Base-by-base conservation (phyloP, 1,140 invertebrate genomes). In the Contarinia nasturtii region DNA sequence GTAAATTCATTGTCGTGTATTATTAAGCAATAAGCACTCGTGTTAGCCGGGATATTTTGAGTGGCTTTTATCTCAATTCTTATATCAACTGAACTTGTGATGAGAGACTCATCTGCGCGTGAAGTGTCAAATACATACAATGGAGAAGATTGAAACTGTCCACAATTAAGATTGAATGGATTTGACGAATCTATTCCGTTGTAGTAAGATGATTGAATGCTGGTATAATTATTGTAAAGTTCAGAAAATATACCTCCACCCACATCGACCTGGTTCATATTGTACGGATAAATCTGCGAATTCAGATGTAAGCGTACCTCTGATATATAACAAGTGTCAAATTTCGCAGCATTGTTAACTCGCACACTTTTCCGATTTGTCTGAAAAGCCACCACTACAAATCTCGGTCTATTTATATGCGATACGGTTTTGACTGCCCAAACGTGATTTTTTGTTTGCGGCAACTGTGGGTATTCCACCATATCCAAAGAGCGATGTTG, bases 401-500 rank as follows among this genome's bases (percentile, higher is more conserved):
- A 59, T 42, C 56, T 49, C 19, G 59, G 56, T 52, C 55, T 57
- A 52, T 58, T 54, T 12, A 56, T n/a, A 47, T 57, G 54, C 15
- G 49, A 51, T 33, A 50, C 43, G n/a, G 54, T 60, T 54, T 58
- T 60, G 0, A 64, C 52, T 5, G 55, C 46, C 59, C 61, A 63
- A 3, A 51, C 42, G 48, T 55, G 53, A 42, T 55, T 53, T n/a
- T 47, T 49, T 1, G 55, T 52, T 20, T 37, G 22, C 12, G 62
- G 56, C n/a, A 66, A 44, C 7, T 50, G 10, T 22, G 59, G 57
- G 57, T 62, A 62, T 47, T 65, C 57, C 50, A 61, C 57, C 12
- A 64, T 41, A 48, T 64, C 56, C 61, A 62, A 62, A 1, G 49
- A 51, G 19, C 59, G 53, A 50, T 60, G 64, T 45, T 56, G 50